Base-by-base conservation (phyloP, 1,140 invertebrate genomes). In the Trichonephila inaurata region DNA sequence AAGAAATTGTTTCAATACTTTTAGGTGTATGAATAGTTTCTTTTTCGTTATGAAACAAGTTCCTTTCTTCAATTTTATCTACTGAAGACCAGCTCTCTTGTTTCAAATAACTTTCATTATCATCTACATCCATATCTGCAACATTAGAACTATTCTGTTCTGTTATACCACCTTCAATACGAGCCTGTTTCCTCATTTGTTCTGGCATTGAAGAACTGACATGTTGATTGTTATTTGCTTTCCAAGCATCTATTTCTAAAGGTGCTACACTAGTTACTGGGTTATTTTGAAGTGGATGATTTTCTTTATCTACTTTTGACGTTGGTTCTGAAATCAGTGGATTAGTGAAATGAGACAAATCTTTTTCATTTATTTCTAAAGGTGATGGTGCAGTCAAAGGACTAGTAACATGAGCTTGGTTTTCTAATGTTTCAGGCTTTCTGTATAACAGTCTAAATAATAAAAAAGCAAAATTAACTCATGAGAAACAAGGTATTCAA, bases 321-420 rank as follows among this genome's bases (percentile, higher is more conserved):
- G 8, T n/a, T 7, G 19, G 51, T 12, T 62, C 86, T 44, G 86
- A 33, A 85, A 58, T 40, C 18, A 40, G 0, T 0, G 18, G 82
- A 28, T 58, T 14, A 64, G 86, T 24, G 10, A 64, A 2, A 64
- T n/a, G 16, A 24, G n/a, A 12, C 12, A 60, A 40, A 60, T 33
- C 51, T 51, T n/a, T 19, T 24, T 24, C 12, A 28, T 12, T 51
- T 51, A 28, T 82, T 18, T 85, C 28, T 77, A 77, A 40, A 0
- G 33, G 16, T 66, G 81, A 28, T 8, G 8, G 14, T 21, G 89
- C 24, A 40, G 92, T 95, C 94, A 96, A 92, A 62, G 96, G 96
- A 85, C 96, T 95, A 94, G 97, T 97, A 12, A 97, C 96, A 96
- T 97, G 97, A 40, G 97, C 97, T 95, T 97, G 97, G 82, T 95